Evolutionary conservation across 2,113 vertebrate species (phyloP), one percentile per base, ranked within the genome.

Genomic region (Acanthisitta chloris): DNA sequence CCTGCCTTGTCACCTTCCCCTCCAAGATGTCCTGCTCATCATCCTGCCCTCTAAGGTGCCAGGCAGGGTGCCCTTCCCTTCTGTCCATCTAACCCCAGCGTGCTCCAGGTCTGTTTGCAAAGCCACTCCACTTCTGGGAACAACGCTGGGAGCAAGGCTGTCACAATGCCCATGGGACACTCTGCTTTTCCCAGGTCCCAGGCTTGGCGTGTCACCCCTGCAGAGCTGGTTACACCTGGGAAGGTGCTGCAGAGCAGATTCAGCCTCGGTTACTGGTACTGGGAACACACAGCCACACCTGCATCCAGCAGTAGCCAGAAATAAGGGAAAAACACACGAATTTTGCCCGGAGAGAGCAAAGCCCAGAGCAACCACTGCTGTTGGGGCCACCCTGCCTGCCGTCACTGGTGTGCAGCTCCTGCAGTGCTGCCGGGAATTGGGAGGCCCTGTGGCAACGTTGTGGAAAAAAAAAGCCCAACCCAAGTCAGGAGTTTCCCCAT

Each of bases 181-280:
- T 51, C 11, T 0, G 1, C 4, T 11, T 80, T 81, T 66, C 26
- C n/a, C 42, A 17, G 25, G 29, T 58, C 21, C 49, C 4, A 7
- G 52, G 11, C 78, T 62, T 2, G 2, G 18, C 29, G 7, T 58
- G 34, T 54, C 65, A 42, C 19, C 23, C 16, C 19, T 1, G 8
- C 42, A 20, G 64, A 42, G 46, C n/a, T 1, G 10, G 13, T 38
- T 66, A 12, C 52, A 51, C 5, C 18, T 1, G 3, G 51, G 18
- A 31, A 34, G n/a, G 17, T 58, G 46, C 46, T 0, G 0, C 25
- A 23, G 81, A 25, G 25, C 43, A 91, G 33, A 74, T 17, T 29
- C 42, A 31, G 23, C 38, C 12, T 40, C 2, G 0, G 7, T 17
- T 51, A 21, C 40, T 0, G 0, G n/a, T 54, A 29, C 23, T 0